phyloP scores from a whole-genome alignment of 2,113 vertebrate species.

The Phalacrocorax aristotelis region DNA sequence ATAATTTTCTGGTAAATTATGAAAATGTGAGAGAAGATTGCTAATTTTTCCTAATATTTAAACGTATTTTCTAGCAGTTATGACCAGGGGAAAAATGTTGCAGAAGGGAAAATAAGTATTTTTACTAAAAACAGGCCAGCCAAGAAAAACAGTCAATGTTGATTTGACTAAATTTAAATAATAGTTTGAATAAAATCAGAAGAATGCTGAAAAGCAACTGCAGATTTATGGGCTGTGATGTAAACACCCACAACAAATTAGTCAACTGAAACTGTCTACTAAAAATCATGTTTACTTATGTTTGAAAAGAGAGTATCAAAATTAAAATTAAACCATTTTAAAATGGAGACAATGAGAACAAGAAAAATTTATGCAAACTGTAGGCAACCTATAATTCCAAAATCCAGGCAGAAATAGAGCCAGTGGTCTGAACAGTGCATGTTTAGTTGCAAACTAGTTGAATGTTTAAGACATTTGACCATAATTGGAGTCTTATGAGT shows the following conservation, averaged over 20 bases:
- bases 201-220: not conserved
- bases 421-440: not conserved
- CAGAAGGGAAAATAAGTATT: not conserved
- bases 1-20: not conserved
- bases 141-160: not conserved
- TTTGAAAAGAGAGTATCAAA: not conserved
- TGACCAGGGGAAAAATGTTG: rapidly evolving
- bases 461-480: not conserved
- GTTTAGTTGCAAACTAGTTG: not conserved
- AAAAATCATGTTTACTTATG: not conserved
- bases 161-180: not conserved
- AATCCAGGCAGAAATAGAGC: not conserved
- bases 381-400: not conserved
- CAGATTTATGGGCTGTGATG: not conserved
- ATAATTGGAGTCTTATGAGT: not conserved
- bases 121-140: not conserved
- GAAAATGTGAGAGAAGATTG: not conserved
- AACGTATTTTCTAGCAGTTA: not conserved
- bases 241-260: not conserved
- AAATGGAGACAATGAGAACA: not conserved
- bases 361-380: not conserved
- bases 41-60: not conserved
- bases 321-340: not conserved
- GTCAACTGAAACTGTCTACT: not conserved
- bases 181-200: not conserved